A percentile compares a stretch with the other conserved stretches of the same genome.
phyloP scores from a whole-genome alignment of 2,113 vertebrate species.

The Halichoerus grypus region DNA sequence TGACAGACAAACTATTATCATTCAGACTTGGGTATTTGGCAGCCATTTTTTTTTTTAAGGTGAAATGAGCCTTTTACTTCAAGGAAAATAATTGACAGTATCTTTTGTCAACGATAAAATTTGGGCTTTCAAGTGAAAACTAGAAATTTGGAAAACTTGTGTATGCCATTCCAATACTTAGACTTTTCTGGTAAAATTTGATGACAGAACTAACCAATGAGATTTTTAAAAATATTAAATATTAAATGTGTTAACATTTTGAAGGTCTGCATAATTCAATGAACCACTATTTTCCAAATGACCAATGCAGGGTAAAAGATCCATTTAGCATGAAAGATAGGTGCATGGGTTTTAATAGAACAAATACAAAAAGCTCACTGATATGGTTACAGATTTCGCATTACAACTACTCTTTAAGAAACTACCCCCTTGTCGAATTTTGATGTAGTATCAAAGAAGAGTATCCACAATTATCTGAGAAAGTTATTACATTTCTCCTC shows the following conservation, averaged over 20 bases:
- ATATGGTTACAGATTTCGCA: background rate
- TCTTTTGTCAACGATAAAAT: conserved; percentile 33
- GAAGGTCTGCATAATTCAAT: background rate
- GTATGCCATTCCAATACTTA: background rate
- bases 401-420: conserved; percentile 28
- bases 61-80: background rate
- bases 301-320: background rate
- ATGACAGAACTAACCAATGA: background rate
- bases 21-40: background rate
- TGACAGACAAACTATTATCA: background rate
- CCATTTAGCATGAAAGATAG: background rate
- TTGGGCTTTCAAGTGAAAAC: conserved; percentile 33
- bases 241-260: background rate
- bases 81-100: background rate
- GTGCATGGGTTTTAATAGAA: conserved; percentile 33
- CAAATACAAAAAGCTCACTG: background rate
- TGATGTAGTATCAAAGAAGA: background rate
- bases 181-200: conserved; percentile 21
- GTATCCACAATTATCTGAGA: background rate
- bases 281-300: background rate
- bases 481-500: background rate
- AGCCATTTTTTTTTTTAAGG: background rate
- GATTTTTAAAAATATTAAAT: background rate
- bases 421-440: background rate
- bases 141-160: conserved; percentile 22